phyloP scores from a whole-genome alignment of 2,888 invertebrate genomes.

The Lasioglossum malachurum region DNA sequence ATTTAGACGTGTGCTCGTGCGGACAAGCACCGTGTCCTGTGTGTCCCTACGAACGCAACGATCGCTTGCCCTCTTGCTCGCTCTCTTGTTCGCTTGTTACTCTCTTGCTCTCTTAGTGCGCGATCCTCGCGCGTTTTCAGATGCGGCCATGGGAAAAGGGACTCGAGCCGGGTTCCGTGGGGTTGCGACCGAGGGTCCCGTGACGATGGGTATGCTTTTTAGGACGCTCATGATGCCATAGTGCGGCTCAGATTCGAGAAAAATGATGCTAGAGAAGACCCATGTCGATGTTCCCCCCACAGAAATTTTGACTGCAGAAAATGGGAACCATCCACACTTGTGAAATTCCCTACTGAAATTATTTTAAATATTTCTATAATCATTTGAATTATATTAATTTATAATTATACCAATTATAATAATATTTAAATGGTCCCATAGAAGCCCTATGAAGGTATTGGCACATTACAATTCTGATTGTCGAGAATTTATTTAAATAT shows the following conservation, averaged over 20 bases:
- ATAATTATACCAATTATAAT: no score
- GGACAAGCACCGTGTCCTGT: not conserved
- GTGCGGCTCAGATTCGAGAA: not conserved
- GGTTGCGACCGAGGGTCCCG: conserved; percentile 20
- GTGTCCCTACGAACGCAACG: conserved; percentile 26
- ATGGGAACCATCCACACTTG: no score
- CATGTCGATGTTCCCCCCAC: not conserved
- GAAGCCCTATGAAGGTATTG: no score
- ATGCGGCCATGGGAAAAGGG: conserved; percentile 41
- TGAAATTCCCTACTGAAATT: no score
- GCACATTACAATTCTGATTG: no score
- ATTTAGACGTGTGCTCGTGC: conserved; percentile 40
- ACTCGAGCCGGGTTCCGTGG: conserved; percentile 29
- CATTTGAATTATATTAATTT: no score
- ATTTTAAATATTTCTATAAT: no score
- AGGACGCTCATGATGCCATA: not conserved
- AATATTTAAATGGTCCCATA: no score
- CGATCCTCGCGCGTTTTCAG: conserved; percentile 47
- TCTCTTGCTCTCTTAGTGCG: conserved; percentile 22
- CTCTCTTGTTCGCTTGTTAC: not conserved
- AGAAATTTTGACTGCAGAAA: not conserved
- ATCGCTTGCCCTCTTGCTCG: not conserved
- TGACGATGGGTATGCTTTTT: not conserved
- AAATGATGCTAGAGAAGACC: not conserved
- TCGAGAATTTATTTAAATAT: no score